phyloP scores from a whole-genome alignment of 2,888 invertebrate species.

The Diaphora mendica region DNA sequence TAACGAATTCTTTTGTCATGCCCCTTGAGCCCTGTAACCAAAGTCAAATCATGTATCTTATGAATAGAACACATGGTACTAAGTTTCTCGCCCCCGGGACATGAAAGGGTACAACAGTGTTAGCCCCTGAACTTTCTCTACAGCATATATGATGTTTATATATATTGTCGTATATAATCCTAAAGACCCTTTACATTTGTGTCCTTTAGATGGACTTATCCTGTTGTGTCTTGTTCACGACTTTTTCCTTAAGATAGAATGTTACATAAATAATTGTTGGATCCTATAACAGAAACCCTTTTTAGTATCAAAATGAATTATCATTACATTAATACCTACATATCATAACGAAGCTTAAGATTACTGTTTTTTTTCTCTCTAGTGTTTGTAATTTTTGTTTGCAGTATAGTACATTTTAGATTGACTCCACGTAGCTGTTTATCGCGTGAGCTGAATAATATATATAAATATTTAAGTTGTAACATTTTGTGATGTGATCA shows the following conservation, averaged over 20 bases:
- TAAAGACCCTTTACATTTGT: slow-evolving; percentile 22
- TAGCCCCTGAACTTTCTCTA: slow-evolving; percentile 36
- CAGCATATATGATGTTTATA: slow-evolving; percentile 16
- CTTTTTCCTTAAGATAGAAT: slow-evolving; percentile 28
- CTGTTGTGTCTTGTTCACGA: slow-evolving; percentile 23
- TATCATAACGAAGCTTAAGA: neutral
- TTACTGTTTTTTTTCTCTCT: neutral
- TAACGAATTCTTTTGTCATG: neutral
- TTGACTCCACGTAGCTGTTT: neutral
- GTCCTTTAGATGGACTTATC: slow-evolving; percentile 28
- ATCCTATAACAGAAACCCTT: slow-evolving; percentile 4
- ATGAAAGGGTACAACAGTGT: slow-evolving; percentile 40
- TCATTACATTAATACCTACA: neutral
- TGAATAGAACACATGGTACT: slow-evolving; percentile 34
- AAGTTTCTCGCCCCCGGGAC: slow-evolving; percentile 45
- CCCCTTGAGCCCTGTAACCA: slow-evolving; percentile 3
- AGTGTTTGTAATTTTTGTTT: neutral
- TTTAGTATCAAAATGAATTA: neutral
- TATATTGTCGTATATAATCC: slow-evolving; percentile 21
- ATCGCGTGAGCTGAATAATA: neutral
- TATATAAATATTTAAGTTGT: neutral
- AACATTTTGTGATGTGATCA: no score
- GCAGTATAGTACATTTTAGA: neutral
- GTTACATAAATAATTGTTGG: slow-evolving; percentile 19
- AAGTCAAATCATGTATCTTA: slow-evolving; percentile 41